Percentiles rank a stretch among this genome's conserved stretches.
Conservation (phyloP, 2,113 vertebrate genomes). For the Anhinga rufa region DNA sequence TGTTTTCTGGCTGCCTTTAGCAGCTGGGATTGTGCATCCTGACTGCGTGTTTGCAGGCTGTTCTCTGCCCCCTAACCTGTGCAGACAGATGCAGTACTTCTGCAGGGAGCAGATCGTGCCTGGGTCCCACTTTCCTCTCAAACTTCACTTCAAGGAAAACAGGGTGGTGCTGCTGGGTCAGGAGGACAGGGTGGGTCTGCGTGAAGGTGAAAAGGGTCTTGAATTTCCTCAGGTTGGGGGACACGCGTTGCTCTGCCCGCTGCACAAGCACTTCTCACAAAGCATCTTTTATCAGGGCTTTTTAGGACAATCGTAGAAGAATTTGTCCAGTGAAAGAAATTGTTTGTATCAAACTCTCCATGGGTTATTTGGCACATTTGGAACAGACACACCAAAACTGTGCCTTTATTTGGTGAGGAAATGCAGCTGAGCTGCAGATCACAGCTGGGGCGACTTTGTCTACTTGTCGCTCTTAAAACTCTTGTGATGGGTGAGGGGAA, state of each 20-base stretch:
- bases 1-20: neutral
- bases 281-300: neutral
- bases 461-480: fast-evolving
- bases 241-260: fast-evolving
- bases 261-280: neutral
- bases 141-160: neutral
- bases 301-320: neutral
- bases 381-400: neutral
- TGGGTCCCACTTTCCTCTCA: no score
- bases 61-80: fast-evolving
- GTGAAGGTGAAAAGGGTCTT: neutral
- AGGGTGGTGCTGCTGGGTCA: no score
- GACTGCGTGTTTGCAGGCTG: neutral
- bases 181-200: neutral
- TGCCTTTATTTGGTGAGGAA: neutral
- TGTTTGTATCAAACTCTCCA: neutral
- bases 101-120: fast-evolving
- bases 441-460: neutral
- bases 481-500: neutral
- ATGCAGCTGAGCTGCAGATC: neutral
- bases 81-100: fast-evolving
- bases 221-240: neutral
- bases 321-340: neutral
- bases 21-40: neutral
- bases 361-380: neutral